Evolutionary conservation across 1,140 invertebrate species (phyloP), one percentile per base, ranked within the genome.

Genomic region (Drosophila arizonae): DNA sequence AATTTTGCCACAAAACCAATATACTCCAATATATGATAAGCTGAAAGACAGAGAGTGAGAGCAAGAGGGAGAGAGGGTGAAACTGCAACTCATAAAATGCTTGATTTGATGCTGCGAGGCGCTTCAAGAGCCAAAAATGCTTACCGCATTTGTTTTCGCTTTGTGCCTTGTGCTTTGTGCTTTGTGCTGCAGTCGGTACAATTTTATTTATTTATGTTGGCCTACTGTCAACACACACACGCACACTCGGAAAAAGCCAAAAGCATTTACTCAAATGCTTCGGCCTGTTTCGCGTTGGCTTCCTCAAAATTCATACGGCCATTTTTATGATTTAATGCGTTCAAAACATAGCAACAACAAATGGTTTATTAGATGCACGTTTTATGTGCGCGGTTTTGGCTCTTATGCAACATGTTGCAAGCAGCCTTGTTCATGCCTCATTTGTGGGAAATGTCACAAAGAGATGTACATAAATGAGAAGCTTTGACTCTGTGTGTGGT

Each of bases 81-180:
- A 79, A 74, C 39, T 77, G 80, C 81, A 84, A 74, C 81, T 84
- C 81, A 80, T 85, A 85, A 85, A 85, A 51, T 80, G 64, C 21
- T 28, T 46, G 76, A 79, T 79, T 78, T 70, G 57, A 73, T 55
- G 64, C 46, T 69, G 69, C 54, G 52, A 43, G 55, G 58, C 57
- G 65, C 65, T 56, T 71, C 45, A 67, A 76, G 65, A 62, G 60
- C 64, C 33, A n/a, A 60, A 65, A 71, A 24, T 24, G 21, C 21
- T 24, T 24, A 24, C 21, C 21, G 21, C 21, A 62, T 33, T 15
- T 15, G 41, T n/a, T 43, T 46, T 63, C 33, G 6, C 6, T 43
- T 21, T 63, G 43, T 56, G n/a, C 33, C 57, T 30, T n/a, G 6
- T 5, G 5, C 17, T 3, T 48, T 64, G 21, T 10, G 6, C 6